A percentile compares a stretch with the other conserved stretches of the same genome.
These are phyloP conservation scores for Barnardius zonarius DNA, from an alignment of 2,113 vertebrate species.

Conservation along the genomic window DNA sequence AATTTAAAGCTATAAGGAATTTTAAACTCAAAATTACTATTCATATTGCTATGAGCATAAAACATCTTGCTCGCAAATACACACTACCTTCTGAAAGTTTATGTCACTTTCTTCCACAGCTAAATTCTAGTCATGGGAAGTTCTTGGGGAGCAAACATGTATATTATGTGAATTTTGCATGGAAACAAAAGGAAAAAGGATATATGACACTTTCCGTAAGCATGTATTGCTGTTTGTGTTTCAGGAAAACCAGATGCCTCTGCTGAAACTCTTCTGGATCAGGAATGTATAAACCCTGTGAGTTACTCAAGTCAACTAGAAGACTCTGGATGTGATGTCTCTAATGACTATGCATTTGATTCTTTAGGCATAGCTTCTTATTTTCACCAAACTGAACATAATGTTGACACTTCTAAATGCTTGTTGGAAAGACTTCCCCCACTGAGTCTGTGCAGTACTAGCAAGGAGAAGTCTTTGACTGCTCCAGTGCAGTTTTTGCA, in stretches of 20 bases:
- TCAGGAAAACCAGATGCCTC: conserved; percentile 50
- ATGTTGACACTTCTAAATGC: not conserved
- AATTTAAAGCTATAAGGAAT: not conserved
- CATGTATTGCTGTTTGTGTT: conserved; percentile 39
- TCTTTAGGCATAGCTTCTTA: conserved; percentile 56
- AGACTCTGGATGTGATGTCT: conserved; percentile 78
- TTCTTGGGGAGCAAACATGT: not conserved
- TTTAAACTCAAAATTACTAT: not conserved
- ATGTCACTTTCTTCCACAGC: not conserved
- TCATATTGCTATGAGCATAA: not conserved
- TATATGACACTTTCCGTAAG: not conserved
- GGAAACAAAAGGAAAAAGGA: not conserved
- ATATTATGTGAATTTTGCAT: not conserved
- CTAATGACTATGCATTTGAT: conserved; percentile 58
- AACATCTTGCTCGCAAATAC: not conserved
- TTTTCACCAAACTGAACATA: not conserved
- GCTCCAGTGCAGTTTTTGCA: conserved; percentile 82
- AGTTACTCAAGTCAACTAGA: conserved; percentile 48
- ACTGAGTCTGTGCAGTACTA: not conserved
- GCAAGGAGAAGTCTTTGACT: conserved; percentile 10
- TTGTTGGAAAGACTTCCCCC: conserved; percentile 19
- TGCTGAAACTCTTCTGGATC: conserved; percentile 3
- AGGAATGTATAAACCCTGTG: conserved; percentile 13
- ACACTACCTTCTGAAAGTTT: not conserved
- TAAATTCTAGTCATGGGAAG: not conserved